These are phyloP conservation scores for Alosa sapidissima DNA, from an alignment of 2,797 vertebrate genomes.

Conservation along the genomic window DNA sequence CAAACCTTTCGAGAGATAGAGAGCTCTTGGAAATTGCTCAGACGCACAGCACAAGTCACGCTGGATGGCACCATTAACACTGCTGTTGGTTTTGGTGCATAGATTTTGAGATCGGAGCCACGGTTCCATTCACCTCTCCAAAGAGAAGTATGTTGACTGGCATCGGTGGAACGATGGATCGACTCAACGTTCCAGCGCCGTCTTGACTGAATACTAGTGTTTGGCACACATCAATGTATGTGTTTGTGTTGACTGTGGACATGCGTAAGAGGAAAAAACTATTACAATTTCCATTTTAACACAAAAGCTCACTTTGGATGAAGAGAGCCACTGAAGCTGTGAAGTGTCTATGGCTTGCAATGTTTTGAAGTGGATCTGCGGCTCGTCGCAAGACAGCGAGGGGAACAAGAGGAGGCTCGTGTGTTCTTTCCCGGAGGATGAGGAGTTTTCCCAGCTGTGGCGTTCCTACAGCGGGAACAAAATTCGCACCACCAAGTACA, in stretches of 20 bases:
- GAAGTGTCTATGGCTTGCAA: neutral
- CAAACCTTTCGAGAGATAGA: slow-evolving; percentile 11
- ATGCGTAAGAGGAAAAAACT: slow-evolving; percentile 30
- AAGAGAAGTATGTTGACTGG: neutral
- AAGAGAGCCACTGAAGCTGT: neutral
- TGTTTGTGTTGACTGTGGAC: neutral
- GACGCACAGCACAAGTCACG: neutral
- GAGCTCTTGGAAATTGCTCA: slow-evolving; percentile 19
- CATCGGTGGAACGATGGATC: neutral
- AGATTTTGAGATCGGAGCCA: neutral
- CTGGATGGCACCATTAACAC: neutral
- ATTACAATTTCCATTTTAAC: neutral
- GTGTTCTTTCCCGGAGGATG: slow-evolving; percentile 41
- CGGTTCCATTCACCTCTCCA: neutral
- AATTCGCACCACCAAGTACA: slow-evolving; percentile 70
- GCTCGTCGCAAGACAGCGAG: slow-evolving; percentile 22
- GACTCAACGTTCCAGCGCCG: neutral
- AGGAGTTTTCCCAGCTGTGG: slow-evolving; percentile 44
- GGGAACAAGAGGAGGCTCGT: slow-evolving; percentile 58
- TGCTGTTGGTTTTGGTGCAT: neutral
- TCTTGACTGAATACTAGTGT: neutral
- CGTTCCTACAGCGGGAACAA: slow-evolving; percentile 58
- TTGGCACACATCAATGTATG: neutral
- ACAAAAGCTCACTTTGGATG: neutral
- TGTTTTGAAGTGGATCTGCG: neutral